phyloP scores from a whole-genome alignment of 2,113 vertebrate genomes.

The Dicerorhinus sumatrensis region DNA sequence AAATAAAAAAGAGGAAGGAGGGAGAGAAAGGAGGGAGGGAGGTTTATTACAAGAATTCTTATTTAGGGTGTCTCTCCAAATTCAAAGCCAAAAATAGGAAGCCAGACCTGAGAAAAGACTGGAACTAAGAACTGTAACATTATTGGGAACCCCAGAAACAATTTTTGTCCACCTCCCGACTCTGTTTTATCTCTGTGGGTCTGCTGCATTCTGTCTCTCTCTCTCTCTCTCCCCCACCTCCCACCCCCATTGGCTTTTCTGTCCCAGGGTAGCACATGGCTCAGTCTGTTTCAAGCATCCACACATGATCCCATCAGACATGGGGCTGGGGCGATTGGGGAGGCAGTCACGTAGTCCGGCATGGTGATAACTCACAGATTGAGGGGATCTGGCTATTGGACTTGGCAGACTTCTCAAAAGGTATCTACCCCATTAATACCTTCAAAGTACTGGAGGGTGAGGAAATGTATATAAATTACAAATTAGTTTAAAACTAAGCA shows the following conservation, averaged over 20 bases:
- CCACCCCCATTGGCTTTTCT: not conserved
- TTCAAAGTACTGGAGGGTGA: not conserved
- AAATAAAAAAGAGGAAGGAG: not conserved
- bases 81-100: constrained; percentile 20
- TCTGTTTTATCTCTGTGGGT: not conserved
- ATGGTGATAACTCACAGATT: not conserved
- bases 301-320: not conserved
- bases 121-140: not conserved
- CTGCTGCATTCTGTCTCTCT: not conserved
- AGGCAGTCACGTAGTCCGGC: not conserved
- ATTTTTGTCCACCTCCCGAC: not conserved
- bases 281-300: not conserved
- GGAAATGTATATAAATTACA: constrained; percentile 26
- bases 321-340: no score
- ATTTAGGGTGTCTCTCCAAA: not conserved
- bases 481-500: constrained; percentile 1
- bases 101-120: not conserved
- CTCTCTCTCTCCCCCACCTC: not conserved
- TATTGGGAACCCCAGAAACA: not conserved
- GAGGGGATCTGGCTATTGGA: not conserved
- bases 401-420: not conserved
- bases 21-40: not conserved
- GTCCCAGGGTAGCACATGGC: not conserved
- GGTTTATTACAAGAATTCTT: not conserved
- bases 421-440: not conserved